A percentile compares a stretch with the other conserved stretches of the same genome.
Conservation (phyloP, 2,797 vertebrate genomes). For the Notoglanidium macrostoma region DNA sequence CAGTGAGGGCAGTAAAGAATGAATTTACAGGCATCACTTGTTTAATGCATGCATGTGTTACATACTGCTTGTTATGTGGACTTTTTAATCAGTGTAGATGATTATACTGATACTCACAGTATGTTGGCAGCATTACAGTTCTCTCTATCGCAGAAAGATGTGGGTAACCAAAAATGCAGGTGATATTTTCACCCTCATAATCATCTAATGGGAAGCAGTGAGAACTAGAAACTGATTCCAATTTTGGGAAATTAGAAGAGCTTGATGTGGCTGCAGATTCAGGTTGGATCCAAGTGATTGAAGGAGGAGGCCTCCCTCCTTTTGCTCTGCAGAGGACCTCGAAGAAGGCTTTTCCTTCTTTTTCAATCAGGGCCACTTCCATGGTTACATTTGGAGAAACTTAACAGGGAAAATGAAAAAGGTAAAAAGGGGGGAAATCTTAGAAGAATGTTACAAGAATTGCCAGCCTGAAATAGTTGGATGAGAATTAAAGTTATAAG, state of each 20-base stretch:
- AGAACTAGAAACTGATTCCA: conserved; percentile 55
- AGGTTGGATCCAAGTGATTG: conserved; percentile 67
- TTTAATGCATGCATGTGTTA: neutral
- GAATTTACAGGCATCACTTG: neutral
- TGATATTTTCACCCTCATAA: conserved; percentile 66
- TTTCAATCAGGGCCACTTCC: conserved; percentile 62
- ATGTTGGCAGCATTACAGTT: conserved; percentile 63
- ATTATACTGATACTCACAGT: conserved; percentile 65
- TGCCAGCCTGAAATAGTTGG: neutral
- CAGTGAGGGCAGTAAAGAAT: neutral
- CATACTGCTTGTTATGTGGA: neutral
- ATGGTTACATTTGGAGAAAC: conserved; percentile 69
- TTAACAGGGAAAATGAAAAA: conserved; percentile 60
- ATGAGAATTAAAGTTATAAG: neutral
- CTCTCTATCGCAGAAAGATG: conserved; percentile 60
- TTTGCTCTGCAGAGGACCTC: conserved; percentile 73
- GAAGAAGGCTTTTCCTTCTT: conserved; percentile 65
- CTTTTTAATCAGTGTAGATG: neutral
- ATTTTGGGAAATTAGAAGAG: conserved; percentile 32
- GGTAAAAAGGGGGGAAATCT: neutral
- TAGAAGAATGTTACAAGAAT: neutral
- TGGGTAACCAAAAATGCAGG: conserved; percentile 70
- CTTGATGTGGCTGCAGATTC: conserved; percentile 33
- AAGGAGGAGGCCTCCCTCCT: conserved; percentile 71
- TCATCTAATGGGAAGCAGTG: conserved; percentile 55